Percentiles rank a stretch among this genome's conserved stretches.
phyloP scores from a whole-genome alignment of 2,888 invertebrate species.

The Machimus atricapillus region DNA sequence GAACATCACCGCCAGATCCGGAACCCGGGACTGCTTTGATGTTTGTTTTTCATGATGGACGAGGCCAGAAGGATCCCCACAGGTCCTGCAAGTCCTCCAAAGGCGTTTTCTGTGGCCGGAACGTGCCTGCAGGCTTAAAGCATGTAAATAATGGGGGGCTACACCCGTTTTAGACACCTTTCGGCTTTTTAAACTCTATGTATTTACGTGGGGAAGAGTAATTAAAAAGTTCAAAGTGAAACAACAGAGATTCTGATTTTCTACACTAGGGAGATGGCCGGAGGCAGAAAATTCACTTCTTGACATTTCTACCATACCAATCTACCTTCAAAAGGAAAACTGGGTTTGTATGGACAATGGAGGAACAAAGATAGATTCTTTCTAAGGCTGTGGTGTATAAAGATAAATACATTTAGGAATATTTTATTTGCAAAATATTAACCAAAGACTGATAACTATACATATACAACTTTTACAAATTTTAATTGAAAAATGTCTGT shows the following conservation, averaged over 20 bases:
- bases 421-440: too few species aligned
- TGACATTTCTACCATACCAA: neutral
- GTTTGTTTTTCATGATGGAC: neutral
- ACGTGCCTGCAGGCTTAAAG: neutral
- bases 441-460: too few species aligned
- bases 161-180: neutral
- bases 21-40: neutral
- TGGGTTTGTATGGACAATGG: neutral
- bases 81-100: neutral
- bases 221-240: conserved; percentile 25
- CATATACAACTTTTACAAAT: too few species aligned
- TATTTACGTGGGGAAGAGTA: conserved; percentile 20
- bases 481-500: too few species aligned
- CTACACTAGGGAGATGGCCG: neutral
- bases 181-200: neutral
- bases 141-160: neutral
- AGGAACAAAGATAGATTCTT: too few species aligned
- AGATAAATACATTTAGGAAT: too few species aligned
- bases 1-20: neutral
- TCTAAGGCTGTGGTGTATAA: too few species aligned
- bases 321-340: neutral
- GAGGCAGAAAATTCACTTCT: neutral
- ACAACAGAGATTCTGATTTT: neutral
- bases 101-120: neutral
- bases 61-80: neutral